These are phyloP conservation scores for Drosophila lacteicornis DNA, from an alignment of 1,140 invertebrate species.

Conservation along the genomic window DNA sequence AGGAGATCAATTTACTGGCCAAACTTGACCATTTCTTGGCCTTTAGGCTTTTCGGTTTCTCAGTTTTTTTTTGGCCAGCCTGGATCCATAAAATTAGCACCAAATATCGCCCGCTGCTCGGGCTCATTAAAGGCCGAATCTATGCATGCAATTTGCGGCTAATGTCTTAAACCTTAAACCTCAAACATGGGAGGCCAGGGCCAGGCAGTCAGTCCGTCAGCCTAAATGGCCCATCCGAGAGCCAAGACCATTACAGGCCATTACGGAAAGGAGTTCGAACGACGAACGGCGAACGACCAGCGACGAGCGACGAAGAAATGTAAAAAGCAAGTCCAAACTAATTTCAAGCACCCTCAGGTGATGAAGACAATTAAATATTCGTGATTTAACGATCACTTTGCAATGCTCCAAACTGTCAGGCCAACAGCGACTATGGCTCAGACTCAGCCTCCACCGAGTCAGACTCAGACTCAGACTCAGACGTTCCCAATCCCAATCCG, in stretches of 20 bases:
- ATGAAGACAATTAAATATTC: slow-evolving; percentile 85
- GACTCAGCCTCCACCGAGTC: neutral
- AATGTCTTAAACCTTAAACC: slow-evolving; percentile 52
- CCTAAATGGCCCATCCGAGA: slow-evolving; percentile 67
- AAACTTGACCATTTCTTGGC: slow-evolving; percentile 56
- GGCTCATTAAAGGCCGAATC: slow-evolving; percentile 74
- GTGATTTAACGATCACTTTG: slow-evolving; percentile 85
- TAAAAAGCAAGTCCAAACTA: slow-evolving; percentile 79
- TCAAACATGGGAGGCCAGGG: slow-evolving; percentile 21
- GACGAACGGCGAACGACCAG: neutral
- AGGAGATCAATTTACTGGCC: slow-evolving; percentile 5
- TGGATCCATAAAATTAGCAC: slow-evolving; percentile 71
- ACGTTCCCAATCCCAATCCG: slow-evolving; percentile 60
- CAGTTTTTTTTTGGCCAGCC: slow-evolving; percentile 22
- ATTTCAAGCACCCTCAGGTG: slow-evolving; percentile 84
- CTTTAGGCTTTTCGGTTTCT: neutral
- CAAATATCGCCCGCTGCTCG: slow-evolving; percentile 48
- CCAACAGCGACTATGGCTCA: slow-evolving; percentile 18
- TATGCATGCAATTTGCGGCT: slow-evolving; percentile 72
- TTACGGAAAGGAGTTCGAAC: slow-evolving; percentile 58
- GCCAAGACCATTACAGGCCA: slow-evolving; percentile 68
- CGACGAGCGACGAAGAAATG: slow-evolving; percentile 65
- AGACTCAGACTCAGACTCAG: slow-evolving; percentile 17
- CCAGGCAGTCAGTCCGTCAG: slow-evolving; percentile 36
- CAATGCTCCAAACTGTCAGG: slow-evolving; percentile 82